Evolutionary conservation across 2,113 vertebrate species (phyloP).

Genomic region (Chitala chitala): DNA sequence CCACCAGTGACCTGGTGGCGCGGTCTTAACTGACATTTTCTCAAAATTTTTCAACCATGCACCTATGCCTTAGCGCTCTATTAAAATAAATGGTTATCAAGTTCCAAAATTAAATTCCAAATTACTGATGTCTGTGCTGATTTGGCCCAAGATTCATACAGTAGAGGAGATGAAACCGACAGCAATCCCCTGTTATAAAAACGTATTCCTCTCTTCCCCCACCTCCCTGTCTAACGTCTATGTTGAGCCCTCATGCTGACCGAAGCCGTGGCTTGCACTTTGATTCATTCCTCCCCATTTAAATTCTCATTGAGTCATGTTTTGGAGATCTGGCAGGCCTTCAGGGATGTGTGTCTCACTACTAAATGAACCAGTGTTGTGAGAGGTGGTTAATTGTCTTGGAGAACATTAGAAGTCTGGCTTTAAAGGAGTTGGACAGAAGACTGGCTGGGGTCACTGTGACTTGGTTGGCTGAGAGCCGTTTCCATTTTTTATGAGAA

Average conservation of each 20-base stretch:
- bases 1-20: too few species aligned
- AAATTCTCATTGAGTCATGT: constrained; percentile 53
- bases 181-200: constrained; percentile 25
- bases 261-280: constrained; percentile 55
- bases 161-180: background rate
- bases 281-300: constrained; percentile 43
- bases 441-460: constrained; percentile 57
- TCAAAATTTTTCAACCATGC: constrained; percentile 20
- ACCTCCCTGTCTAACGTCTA: constrained; percentile 50
- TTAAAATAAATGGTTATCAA: constrained; percentile 12
- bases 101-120: constrained; percentile 10
- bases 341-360: constrained; percentile 50
- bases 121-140: constrained; percentile 21
- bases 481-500: constrained; percentile 67
- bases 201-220: constrained; percentile 46
- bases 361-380: constrained; percentile 57
- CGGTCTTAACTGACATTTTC: constrained; percentile 21
- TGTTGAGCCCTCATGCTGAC: constrained; percentile 55
- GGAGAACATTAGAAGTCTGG: constrained; percentile 50
- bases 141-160: constrained; percentile 17
- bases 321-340: constrained; percentile 49
- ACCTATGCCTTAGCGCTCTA: background rate
- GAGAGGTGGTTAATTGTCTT: too few species aligned
- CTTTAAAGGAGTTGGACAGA: constrained; percentile 66
- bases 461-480: constrained; percentile 62